Base-by-base conservation (phyloP, 1,140 invertebrate species). In the Drosophila kikkawai region DNA sequence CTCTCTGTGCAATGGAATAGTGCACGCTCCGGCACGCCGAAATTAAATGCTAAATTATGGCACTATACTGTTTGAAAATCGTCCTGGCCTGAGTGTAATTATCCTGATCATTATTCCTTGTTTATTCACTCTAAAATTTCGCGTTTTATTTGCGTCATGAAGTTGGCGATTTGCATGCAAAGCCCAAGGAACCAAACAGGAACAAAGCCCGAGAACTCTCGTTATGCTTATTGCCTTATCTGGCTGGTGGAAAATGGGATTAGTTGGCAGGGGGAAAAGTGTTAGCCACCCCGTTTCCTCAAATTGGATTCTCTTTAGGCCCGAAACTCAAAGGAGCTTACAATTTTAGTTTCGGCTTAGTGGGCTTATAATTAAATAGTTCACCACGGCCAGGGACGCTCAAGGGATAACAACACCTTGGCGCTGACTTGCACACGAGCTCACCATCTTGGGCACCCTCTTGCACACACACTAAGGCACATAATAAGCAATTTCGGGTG, bases 91-190 rank as follows among this genome's bases (percentile, higher is more conserved):
- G 32, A 56, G 68, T 71, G 75, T 86, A 91, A 90, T 90, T 91
- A 90, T 85, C 86, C 76, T 80, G 82, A 91, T 68, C 75, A 90
- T 90, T 90, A 91, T 74, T 84, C 75, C 86, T 76, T 82, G 79
- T 90, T 90, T 90, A 85, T 91, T 91, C 79, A 90, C 85, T 88
- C 66, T 88, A 85, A 90, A 88, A 82, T 82, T 69, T 77, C 55
- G 53, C 79, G 73, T 91, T 90, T 90, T 91, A 90, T 90, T 79
- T 67, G 68, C 64, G 44, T 60, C 84, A 71, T 84, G 80, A 88
- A 78, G 75, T 84, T 70, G 47, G 34, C 51, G 63, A 70, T 75
- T 83, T 80, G 73, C 57, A 77, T 41, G 57, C 56, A 65, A 55
- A 66, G 42, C 51, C 44, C n/a, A 12, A 26, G 48, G 48, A 47